Evolutionary conservation across 1,140 invertebrate genomes (phyloP).

Genomic region (Aphelenchoides fujianensis): DNA sequence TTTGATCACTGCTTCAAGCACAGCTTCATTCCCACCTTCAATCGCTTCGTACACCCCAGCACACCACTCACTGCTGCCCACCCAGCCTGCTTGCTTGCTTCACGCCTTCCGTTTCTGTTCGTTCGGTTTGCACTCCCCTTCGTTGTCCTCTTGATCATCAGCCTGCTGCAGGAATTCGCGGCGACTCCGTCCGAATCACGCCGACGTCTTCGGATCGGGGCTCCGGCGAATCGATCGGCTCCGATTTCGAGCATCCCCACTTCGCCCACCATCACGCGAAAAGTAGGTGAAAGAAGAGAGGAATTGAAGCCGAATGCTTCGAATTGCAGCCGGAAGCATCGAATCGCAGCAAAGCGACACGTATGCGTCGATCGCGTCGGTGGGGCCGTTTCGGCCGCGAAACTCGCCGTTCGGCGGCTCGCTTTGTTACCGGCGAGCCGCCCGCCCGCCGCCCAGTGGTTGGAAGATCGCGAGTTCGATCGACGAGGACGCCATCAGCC

Average conservation of each 20-base stretch:
- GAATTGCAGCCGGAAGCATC: conserved; percentile 7
- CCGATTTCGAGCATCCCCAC: conserved; percentile 12
- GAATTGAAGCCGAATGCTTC: too few relatives aligned
- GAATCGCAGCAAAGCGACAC: conserved; percentile 20
- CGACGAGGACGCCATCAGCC: conserved; percentile 29
- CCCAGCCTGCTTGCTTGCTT: background rate
- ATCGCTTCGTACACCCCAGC: too few relatives aligned
- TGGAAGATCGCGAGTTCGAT: conserved; percentile 15
- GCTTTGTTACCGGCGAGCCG: conserved; percentile 31
- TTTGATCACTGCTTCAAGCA: background rate
- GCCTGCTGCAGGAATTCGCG: too few relatives aligned
- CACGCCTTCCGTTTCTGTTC: background rate
- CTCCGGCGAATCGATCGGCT: conserved; percentile 6
- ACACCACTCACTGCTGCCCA: background rate
- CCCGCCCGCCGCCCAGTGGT: background rate
- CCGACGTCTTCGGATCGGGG: conserved; percentile 13
- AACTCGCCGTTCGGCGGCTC: conserved; percentile 42
- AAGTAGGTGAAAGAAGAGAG: too few relatives aligned
- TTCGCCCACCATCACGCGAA: conserved; percentile 1
- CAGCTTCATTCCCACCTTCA: too few relatives aligned
- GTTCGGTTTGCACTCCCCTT: background rate
- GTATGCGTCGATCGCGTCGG: conserved; percentile 5
- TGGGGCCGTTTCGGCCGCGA: conserved; percentile 20
- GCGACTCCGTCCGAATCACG: background rate
- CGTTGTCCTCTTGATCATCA: background rate